Evolutionary conservation across 2,797 vertebrate species (phyloP), one percentile per base, ranked within the genome.

Genomic region (Macroramphosus scolopax): DNA sequence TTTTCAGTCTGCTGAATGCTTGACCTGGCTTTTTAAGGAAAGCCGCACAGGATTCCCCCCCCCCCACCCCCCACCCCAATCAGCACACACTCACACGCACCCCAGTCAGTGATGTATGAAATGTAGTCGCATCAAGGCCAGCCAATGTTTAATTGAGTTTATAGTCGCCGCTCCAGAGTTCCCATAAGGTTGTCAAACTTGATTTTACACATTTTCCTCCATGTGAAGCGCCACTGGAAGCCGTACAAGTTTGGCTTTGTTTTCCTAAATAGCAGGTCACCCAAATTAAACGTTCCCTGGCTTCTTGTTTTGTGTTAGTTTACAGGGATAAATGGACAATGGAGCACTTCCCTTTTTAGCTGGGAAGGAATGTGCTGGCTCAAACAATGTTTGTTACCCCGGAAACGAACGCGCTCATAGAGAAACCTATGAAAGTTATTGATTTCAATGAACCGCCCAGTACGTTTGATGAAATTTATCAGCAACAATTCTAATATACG

Each of bases 271-370:
- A 72, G 35, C 63, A 44, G 60, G 61, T 58, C 63, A 35, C 48
- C 34, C 68, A 76, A 35, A 75, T 79, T 63, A 72, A 73, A 80
- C 22, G 50, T 61, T 66, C 67, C 70, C 53, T 29, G 53, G 63
- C 78, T 83, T 84, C 84, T 81, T 88, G 72, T 77, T 79, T 61
- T 7, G 56, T 63, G 68, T 81, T 87, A 51, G 80, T 82, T 84
- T 74, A 62, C 45, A 51, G 69, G 75, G 59, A 78, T 80, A 83
- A 78, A 69, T 73, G 67, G 72, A 89, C 88, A 90, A 89, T 87
- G 63, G 75, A 68, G 64, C 63, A 80, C 78, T 88, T 89, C 85
- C 87, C 82, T 82, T 77, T 86, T 76, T 72, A 71, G 73, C 64
- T 22, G 30, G 62, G 7, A 51, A 77, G 80, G 85, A 89, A 89